Percentiles rank a stretch among this genome's conserved stretches.
Evolutionary conservation across 1,140 invertebrate species (phyloP).

Genomic region (Zaprionus kolodkinae): DNA sequence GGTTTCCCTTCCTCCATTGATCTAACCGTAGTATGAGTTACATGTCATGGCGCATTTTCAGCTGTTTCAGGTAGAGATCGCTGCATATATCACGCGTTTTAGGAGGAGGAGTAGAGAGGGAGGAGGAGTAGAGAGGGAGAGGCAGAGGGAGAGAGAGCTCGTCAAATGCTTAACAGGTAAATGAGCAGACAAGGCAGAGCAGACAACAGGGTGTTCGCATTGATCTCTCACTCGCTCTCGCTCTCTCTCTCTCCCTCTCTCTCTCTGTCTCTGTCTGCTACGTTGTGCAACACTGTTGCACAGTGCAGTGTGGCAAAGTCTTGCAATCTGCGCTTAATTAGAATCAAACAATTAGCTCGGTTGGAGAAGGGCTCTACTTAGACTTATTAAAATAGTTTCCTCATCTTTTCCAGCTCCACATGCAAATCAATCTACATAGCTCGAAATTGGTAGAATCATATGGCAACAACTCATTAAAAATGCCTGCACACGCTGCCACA

Average conservation of each 20-base stretch:
- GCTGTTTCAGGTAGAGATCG: conserved; percentile 12
- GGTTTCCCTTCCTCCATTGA: conserved; percentile 23
- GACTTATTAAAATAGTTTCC: no score
- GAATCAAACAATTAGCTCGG: background rate
- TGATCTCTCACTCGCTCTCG: no score
- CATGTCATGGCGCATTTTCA: conserved; percentile 32
- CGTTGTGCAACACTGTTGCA: conserved; percentile 35
- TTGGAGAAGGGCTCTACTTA: no score
- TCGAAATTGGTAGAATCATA: background rate
- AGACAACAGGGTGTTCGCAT: background rate
- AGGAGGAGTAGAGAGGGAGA: no score
- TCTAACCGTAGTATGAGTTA: conserved; percentile 44
- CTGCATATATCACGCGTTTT: conserved; percentile 18
- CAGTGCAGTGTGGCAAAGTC: background rate
- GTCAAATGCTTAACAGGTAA: conserved; percentile 25
- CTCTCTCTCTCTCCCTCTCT: no score
- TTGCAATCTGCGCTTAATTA: background rate
- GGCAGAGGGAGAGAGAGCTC: background rate
- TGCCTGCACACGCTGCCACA: no score
- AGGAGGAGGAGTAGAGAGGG: no score
- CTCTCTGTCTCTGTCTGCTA: background rate
- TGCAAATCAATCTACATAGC: conserved; percentile 3
- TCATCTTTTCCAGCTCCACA: background rate
- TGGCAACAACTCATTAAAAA: background rate
- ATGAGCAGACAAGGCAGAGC: background rate